A percentile compares a stretch with the other conserved stretches of the same genome.
Conservation (phyloP, 2,888 invertebrate genomes). For the Acheta domesticus region DNA sequence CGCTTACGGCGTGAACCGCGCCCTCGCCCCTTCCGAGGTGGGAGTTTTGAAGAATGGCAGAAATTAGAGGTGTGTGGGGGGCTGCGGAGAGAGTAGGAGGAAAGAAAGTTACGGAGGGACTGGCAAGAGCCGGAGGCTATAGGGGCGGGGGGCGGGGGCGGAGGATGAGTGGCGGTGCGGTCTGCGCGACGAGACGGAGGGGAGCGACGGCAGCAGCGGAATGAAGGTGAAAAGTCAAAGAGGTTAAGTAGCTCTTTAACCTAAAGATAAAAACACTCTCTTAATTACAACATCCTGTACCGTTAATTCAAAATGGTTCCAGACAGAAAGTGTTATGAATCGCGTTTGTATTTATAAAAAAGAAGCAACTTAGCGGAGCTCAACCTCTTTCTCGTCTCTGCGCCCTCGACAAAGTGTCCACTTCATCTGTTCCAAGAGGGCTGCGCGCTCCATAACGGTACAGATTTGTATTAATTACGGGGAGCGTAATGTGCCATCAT, state of each 20-base stretch:
- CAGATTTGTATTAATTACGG: conserved; percentile 18
- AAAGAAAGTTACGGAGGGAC: conserved; percentile 5
- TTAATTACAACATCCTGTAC: conserved; percentile 18
- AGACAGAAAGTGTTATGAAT: conserved; percentile 10
- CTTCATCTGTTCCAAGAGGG: conserved; percentile 11
- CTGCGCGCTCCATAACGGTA: neutral
- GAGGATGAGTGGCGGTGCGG: neutral
- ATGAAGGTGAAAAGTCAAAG: conserved; percentile 18
- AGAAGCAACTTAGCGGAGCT: neutral
- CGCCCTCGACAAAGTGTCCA: neutral
- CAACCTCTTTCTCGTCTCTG: neutral
- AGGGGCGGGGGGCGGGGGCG: neutral
- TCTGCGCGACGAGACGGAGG: neutral
- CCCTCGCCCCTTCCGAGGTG: neutral
- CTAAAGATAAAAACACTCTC: conserved; percentile 18
- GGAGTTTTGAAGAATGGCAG: conserved; percentile 10
- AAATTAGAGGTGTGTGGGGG: neutral
- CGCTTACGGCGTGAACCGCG: neutral
- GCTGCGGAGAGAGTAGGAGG: neutral
- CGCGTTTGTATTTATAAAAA: conserved; percentile 6
- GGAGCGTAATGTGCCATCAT: conserved; percentile 18
- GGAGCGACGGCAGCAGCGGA: neutral
- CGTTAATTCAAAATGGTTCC: conserved; percentile 8
- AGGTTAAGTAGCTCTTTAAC: conserved; percentile 1
- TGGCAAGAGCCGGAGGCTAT: neutral